Conservation (phyloP, 92 coral and sea anemone genomes). For the Epizoanthus illoricatus region DNA sequence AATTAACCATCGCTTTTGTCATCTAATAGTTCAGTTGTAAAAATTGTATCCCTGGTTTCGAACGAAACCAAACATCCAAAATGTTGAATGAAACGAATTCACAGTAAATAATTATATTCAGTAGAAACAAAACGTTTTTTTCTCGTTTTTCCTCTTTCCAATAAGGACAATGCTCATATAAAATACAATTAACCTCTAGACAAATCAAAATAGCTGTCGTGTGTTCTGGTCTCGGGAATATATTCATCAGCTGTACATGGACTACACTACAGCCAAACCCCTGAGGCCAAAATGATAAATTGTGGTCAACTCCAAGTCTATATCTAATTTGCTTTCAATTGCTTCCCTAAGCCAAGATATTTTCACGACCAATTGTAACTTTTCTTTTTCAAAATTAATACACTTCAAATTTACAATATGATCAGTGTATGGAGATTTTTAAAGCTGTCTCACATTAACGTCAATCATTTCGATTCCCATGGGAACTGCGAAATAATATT, state of each 20-base stretch:
- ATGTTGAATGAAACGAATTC: not conserved
- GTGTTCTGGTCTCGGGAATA: not conserved
- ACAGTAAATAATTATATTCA: constrained; percentile 1
- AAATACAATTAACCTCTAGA: no score
- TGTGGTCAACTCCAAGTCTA: not conserved
- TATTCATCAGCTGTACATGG: not conserved
- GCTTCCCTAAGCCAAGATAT: not conserved
- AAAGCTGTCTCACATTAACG: not conserved
- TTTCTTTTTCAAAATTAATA: not conserved
- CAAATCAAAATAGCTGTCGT: not conserved
- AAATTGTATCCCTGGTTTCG: not conserved
- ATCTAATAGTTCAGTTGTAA: not conserved
- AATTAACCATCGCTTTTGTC: not conserved
- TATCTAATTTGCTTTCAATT: not conserved
- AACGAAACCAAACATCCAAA: constrained; percentile 4
- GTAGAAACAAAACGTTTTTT: not conserved
- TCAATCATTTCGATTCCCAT: not conserved
- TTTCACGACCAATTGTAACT: not conserved
- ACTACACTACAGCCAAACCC: not conserved
- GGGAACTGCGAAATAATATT: not conserved
- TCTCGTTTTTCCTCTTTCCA: not conserved
- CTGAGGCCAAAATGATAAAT: not conserved
- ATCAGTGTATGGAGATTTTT: not conserved
- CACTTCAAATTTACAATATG: not conserved
- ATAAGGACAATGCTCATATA: no score